Evolutionary conservation across 2,113 vertebrate species (phyloP).

Genomic region (Pollimyrus isidori): DNA sequence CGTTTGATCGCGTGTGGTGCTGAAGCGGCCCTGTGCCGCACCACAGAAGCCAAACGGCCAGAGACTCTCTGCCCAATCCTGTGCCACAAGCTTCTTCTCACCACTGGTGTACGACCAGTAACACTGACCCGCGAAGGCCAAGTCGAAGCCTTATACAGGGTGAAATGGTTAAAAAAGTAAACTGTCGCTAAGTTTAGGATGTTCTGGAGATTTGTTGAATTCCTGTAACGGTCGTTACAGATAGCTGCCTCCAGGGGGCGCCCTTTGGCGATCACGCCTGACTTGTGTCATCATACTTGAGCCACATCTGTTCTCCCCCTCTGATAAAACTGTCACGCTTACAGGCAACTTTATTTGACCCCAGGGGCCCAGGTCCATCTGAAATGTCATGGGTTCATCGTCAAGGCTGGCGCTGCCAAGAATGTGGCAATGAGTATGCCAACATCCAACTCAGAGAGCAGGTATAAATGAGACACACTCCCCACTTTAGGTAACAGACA

Average conservation of each 20-base stretch:
- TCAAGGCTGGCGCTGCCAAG: conserved; percentile 34
- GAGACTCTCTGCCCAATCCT: not conserved
- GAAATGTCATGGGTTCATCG: conserved; percentile 57
- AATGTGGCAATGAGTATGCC: conserved; percentile 44
- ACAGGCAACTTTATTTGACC: conserved; percentile 43
- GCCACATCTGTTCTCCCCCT: conserved; percentile 39
- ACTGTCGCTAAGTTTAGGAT: not conserved
- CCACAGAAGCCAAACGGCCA: not conserved
- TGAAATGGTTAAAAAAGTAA: not conserved
- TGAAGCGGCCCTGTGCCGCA: not conserved
- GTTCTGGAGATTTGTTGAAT: not conserved
- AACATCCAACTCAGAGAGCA: conserved; percentile 26
- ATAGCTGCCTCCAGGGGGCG: conserved; percentile 21
- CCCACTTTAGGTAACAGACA: not conserved
- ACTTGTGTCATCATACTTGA: conserved; percentile 49
- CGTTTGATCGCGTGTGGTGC: not conserved
- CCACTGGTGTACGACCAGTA: not conserved
- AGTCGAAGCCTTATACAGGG: not conserved
- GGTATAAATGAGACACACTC: not conserved
- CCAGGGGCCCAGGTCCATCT: conserved; percentile 41
- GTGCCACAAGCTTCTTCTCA: not conserved
- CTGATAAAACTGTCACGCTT: conserved; percentile 46
- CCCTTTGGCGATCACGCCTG: conserved; percentile 31
- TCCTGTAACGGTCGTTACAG: conserved; percentile 32
- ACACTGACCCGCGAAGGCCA: not conserved